These are phyloP conservation scores for Anguilla japonica DNA, from an alignment of 2,113 vertebrate genomes.

Conservation along the genomic window DNA sequence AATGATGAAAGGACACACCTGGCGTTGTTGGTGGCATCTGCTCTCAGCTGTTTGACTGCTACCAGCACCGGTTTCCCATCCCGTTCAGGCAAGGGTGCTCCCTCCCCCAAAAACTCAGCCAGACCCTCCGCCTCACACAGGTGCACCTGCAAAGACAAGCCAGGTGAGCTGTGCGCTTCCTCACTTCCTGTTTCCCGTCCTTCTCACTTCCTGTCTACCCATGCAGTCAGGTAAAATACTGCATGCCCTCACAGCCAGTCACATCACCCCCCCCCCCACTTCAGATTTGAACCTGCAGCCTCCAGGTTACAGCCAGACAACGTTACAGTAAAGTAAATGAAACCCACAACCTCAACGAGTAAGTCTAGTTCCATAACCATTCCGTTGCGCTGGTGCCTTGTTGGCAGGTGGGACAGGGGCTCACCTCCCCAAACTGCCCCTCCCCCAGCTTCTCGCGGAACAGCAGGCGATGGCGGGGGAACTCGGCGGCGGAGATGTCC, in stretches of 20 bases:
- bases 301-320: too few species aligned
- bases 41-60: conserved; percentile 78
- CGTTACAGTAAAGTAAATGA: too few species aligned
- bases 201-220: neutral
- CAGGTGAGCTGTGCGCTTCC: neutral
- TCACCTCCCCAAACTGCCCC: conserved; percentile 83
- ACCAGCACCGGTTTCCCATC: conserved; percentile 68
- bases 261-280: too few species aligned
- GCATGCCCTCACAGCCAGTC: too few species aligned
- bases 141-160: conserved; percentile 68
- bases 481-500: conserved; percentile 79
- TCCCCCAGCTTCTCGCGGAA: conserved; percentile 83
- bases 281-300: too few species aligned
- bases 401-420: neutral
- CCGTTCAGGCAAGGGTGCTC: conserved; percentile 58
- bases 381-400: too few species aligned
- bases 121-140: conserved; percentile 78
- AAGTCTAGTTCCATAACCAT: too few species aligned
- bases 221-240: too few species aligned
- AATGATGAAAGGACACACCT: conserved; percentile 53
- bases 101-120: conserved; percentile 72
- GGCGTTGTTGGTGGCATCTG: conserved; percentile 78
- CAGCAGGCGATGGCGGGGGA: conserved; percentile 73
- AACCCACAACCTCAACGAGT: too few species aligned
- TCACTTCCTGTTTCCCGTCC: neutral